phyloP scores from a whole-genome alignment of 2,797 vertebrate genomes.

The Parauchenoglanis punctatus region DNA sequence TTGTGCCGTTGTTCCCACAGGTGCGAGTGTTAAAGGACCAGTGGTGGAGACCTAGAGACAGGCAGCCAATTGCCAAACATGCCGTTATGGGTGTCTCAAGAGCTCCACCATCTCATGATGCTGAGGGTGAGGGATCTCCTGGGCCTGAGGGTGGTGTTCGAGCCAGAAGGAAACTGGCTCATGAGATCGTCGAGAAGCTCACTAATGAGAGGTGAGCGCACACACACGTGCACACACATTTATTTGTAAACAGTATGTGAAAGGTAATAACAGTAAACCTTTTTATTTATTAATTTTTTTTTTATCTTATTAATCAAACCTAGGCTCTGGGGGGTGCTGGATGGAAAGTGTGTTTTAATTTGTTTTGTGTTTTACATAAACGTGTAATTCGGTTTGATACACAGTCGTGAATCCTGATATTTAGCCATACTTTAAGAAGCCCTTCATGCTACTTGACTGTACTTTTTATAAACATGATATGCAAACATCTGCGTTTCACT shows the following conservation, averaged over 20 bases:
- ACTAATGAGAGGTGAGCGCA: conserved; percentile 62
- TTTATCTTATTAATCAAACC: neutral
- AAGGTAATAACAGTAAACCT: neutral
- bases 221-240: neutral
- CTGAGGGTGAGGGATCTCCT: neutral
- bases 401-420: neutral
- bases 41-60: conserved; percentile 45
- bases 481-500: neutral
- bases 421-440: neutral
- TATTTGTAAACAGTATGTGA: neutral
- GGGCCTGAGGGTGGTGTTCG: conserved; percentile 58
- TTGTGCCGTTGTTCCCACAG: conserved; percentile 28
- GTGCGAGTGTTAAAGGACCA: conserved; percentile 52
- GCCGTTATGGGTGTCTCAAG: neutral
- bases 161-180: conserved; percentile 62
- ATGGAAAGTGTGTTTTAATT: neutral
- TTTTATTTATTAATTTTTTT: neutral
- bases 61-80: neutral
- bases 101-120: neutral
- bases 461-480: neutral
- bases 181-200: conserved; percentile 62
- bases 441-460: neutral
- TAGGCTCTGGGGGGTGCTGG: neutral
- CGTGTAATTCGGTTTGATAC: neutral
- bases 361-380: neutral